Evolutionary conservation across 2,113 vertebrate species (phyloP), one percentile per base, ranked within the genome.

Genomic region (Thomomys bottae): DNA sequence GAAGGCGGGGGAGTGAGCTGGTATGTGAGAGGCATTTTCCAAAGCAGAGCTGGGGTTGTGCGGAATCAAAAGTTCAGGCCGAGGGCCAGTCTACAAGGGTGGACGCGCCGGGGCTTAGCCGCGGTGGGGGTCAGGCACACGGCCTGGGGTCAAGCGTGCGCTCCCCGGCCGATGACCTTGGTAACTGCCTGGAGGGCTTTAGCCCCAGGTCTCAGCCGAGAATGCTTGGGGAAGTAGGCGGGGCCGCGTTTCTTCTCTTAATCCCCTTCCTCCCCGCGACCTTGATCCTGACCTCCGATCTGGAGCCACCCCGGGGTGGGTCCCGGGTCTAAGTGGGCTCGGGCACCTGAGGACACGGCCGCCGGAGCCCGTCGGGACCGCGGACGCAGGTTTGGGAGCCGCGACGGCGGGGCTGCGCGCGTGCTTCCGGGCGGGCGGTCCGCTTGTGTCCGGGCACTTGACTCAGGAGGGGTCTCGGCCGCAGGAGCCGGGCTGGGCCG

Each of bases 101-200:
- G 67, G 72, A 61, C n/a, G n/a, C n/a, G n/a, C 61, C 40, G 36
- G 73, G 38, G 15, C 24, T 49, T 15, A 14, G 4, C 80, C n/a
- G n/a, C n/a, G 57, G 30, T 5, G 28, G 30, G 76, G 67, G 66
- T 24, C 45, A 6, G 34, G 34, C 18, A 34, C 28, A 10, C 20
- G 6, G 11, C 10, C 5, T n/a, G 11, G 49, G 49, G 49, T 10
- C 15, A 30, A 40, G 63, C n/a, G 66, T 67, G 61, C 26, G 45
- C 59, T 36, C 36, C 2, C 18, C 11, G 45, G 83, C 49, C 84
- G 77, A 80, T 36, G 68, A 93, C 91, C 83, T 57, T 89, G 87
- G 70, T 28, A 20, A 18, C 71, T 21, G 36, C 73, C 68, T 28
- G n/a, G n/a, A 28, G 59, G 34, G 40, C 10, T 72, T 57, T n/a